Base-by-base conservation (phyloP, 2,797 vertebrate genomes). In the Gambusia yucatana region DNA sequence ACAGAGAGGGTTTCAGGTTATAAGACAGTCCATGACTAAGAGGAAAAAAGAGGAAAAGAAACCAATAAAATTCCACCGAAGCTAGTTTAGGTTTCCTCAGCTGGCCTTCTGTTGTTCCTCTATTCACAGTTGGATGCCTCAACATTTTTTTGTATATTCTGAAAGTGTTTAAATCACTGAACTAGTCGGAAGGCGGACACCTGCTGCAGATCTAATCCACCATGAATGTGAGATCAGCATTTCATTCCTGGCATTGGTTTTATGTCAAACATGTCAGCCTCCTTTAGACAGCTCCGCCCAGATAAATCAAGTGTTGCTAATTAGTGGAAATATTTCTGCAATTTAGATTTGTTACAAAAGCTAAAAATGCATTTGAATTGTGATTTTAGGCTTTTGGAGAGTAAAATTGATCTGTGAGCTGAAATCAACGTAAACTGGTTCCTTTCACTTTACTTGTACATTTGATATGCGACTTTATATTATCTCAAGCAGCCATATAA, bases 1-100 rank as follows among this genome's bases (percentile, higher is more conserved):
- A 87, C 89, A 86, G 81, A 80, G 77, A 0, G 48, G 75, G 82
- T 84, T 86, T 90, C 82, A 80, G 81, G 86, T 83, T 84, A 77
- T 75, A 41, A 67, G 80, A 76, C 77, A 50, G 82, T 88, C 89
- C 70, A 55, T 73, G 79, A 86, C 79, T 71, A 57, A 46, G 70
- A 59, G 55, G 44, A 59, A 57, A 77, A 82, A 82, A 75, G 70
- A 78, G 39, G 55, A 70, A 82, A 69, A 72, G 73, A 77, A 78
- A 79, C 25, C 14, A 17, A 39, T 75, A 33, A 41, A 65, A 43
- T 4, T 43, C 46, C 41, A 13, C 1, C 59, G 16, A 28, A 67
- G 25, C 20, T 30, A n/a, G 0, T 41, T 5, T 33, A 48, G 78
- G 67, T 44, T 43, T 77, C 65, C 39, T 50, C 69, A 6, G 67